These are phyloP conservation scores for Rutpela maculata DNA, from an alignment of 2,888 invertebrate species.

Conservation along the genomic window DNA sequence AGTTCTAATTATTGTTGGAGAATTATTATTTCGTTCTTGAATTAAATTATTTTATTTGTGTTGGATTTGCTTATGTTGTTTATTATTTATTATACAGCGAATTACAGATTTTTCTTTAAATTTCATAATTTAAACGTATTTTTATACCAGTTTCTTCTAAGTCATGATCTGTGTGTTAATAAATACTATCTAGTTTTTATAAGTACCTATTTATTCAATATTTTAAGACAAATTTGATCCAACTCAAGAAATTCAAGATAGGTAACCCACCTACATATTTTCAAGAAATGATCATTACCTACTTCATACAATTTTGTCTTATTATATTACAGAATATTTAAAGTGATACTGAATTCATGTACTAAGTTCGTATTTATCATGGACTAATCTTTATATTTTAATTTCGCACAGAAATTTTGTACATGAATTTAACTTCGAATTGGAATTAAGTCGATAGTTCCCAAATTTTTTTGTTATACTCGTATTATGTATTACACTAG, in stretches of 20 bases:
- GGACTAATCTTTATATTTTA: background rate
- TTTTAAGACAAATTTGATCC: slow-evolving; percentile 41
- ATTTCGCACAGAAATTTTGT: slow-evolving; percentile 45
- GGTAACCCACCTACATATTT: background rate
- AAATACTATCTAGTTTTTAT: slow-evolving; percentile 34
- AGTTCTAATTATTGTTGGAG: slow-evolving; percentile 24
- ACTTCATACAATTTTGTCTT: slow-evolving; percentile 43
- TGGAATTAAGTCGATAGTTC: slow-evolving; percentile 61
- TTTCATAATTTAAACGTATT: slow-evolving; percentile 16
- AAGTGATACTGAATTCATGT: slow-evolving; percentile 51
- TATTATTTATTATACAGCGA: slow-evolving; percentile 25
- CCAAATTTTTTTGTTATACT: slow-evolving; percentile 53
- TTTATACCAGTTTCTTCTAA: slow-evolving; percentile 38
- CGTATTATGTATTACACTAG: slow-evolving; percentile 45
- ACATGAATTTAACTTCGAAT: slow-evolving; percentile 54
- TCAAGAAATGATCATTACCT: background rate
- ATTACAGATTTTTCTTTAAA: slow-evolving; percentile 1
- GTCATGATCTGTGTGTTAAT: slow-evolving; percentile 44
- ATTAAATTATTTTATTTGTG: slow-evolving; percentile 27
- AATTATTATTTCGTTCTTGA: slow-evolving; percentile 22
- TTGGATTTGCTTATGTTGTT: slow-evolving; percentile 15
- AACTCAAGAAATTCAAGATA: background rate
- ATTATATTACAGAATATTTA: slow-evolving; percentile 40
- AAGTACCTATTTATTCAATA: slow-evolving; percentile 39
- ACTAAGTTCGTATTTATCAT: slow-evolving; percentile 45